A percentile compares a stretch with the other conserved stretches of the same genome.
These are phyloP conservation scores for Chelon labrosus DNA, from an alignment of 2,797 vertebrate species.

Conservation along the genomic window DNA sequence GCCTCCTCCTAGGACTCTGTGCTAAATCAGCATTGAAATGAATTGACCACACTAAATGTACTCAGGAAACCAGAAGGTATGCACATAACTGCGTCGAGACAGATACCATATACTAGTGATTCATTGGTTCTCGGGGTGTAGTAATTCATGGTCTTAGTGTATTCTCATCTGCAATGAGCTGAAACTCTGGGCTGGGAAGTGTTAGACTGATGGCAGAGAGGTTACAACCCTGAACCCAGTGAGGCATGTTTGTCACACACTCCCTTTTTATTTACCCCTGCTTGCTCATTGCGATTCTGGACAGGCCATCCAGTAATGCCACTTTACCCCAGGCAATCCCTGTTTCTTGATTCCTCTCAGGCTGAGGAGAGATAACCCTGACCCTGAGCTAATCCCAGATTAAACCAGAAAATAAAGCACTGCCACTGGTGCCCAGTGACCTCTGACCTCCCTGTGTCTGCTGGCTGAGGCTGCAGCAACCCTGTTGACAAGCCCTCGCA, in stretches of 20 bases:
- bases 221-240: slow-evolving; percentile 38
- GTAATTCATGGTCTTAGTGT: slow-evolving; percentile 55
- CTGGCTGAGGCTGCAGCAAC: slow-evolving; percentile 35
- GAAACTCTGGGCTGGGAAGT: slow-evolving; percentile 33
- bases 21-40: slow-evolving; percentile 56
- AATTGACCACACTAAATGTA: slow-evolving; percentile 55
- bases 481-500: slow-evolving; percentile 41
- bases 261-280: slow-evolving; percentile 19
- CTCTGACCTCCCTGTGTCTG: slow-evolving; percentile 67
- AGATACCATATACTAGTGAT: slow-evolving; percentile 55
- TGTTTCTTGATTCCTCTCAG: slow-evolving; percentile 81
- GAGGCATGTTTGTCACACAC: slow-evolving; percentile 35
- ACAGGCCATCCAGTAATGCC: slow-evolving; percentile 69
- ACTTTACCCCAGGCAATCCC: slow-evolving; percentile 78
- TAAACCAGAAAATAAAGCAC: slow-evolving; percentile 78
- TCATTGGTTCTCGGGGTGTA: slow-evolving; percentile 50
- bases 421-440: slow-evolving; percentile 67
- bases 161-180: slow-evolving; percentile 45
- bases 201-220: slow-evolving; percentile 50
- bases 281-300: slow-evolving; percentile 68
- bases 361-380: slow-evolving; percentile 79
- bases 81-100: slow-evolving; percentile 52
- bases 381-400: slow-evolving; percentile 84
- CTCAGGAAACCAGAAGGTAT: slow-evolving; percentile 66
- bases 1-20: slow-evolving; percentile 22